Base-by-base conservation (phyloP, 1,140 invertebrate genomes). In the Drosophila parvula region DNA sequence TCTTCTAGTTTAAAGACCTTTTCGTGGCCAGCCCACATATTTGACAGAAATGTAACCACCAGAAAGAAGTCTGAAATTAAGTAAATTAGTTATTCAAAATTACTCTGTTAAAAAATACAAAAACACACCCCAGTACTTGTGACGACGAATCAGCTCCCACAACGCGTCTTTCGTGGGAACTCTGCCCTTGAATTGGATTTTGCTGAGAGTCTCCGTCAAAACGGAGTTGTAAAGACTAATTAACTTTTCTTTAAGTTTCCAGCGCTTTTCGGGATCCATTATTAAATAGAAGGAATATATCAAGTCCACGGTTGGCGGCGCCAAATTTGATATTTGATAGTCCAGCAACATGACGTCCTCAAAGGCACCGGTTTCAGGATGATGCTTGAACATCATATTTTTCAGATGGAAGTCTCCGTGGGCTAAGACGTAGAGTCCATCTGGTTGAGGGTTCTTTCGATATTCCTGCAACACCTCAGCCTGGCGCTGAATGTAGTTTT, bases 301-400 rank as follows among this genome's bases (percentile, higher is more conserved):
- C 0, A 88, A 1, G 56, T 91, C 89, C 3, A 69, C 44, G 1
- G 65, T 55, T 10, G 77, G 70, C 3, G 89, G 73, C 2, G 47
- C 58, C 3, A 71, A 22, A 27, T 86, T 81, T 12, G 44, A 51
- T 0, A 83, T 28, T 57, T 91, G 90, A 3, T 74, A 91, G 27
- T 91, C 90, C 6, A 89, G 18, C 11, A 91, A 12, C 64, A 89
- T 74, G 1, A 61, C 55, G 16, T 91, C 81, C 36, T 86, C 81
- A 0, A 68, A 14, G 10, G 16, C 34, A 28, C 58, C 73, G 1
- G 67, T 60, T 18, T n/a, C 18, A 8, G 45, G 43, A 16, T 79
- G 63, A 10, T 68, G 22, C 64, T 71, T 89, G 27, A 91, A 86
- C 81, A 90, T 79, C 80, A 89, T 75, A 10, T 90, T 90, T 0